Conservation (phyloP, 1,140 invertebrate genomes). For the Zophobas morio region DNA sequence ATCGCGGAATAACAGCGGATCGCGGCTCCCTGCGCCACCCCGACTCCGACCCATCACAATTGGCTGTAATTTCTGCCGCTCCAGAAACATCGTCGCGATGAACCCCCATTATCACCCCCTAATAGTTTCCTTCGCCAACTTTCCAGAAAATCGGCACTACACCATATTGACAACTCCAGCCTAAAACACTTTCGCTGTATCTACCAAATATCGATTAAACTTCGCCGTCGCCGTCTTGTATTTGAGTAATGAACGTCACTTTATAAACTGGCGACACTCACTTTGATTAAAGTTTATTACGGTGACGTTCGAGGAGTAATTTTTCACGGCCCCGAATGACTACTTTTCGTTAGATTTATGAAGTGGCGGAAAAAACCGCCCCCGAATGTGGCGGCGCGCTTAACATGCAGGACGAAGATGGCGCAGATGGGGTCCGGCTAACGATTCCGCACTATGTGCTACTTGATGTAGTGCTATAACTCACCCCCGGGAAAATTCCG, state of each 20-base stretch:
- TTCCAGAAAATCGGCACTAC: constrained; percentile 17
- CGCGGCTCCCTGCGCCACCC: no score
- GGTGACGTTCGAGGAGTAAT: constrained; percentile 32
- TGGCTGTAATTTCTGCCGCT: no score
- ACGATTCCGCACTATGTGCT: constrained; percentile 24
- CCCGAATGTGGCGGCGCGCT: neutral
- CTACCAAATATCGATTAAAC: constrained; percentile 29
- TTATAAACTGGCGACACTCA: constrained; percentile 40
- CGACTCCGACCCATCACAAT: no score
- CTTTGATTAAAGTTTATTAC: constrained; percentile 36
- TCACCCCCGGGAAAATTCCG: neutral
- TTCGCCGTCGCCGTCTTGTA: constrained; percentile 29
- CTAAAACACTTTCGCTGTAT: constrained; percentile 24
- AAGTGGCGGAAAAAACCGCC: constrained; percentile 11
- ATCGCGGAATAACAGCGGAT: no score
- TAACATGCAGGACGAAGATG: constrained; percentile 32
- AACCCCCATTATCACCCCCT: constrained; percentile 25
- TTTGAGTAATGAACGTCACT: constrained; percentile 42
- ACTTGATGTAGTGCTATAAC: neutral
- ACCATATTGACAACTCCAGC: neutral
- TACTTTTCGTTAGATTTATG: constrained; percentile 41
- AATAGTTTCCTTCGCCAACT: constrained; percentile 7
- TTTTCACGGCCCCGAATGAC: constrained; percentile 27
- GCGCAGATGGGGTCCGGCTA: constrained; percentile 26
- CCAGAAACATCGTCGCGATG: neutral